A percentile compares a stretch with the other conserved stretches of the same genome.
These are phyloP conservation scores for Spilarctia lutea DNA, from an alignment of 2,888 invertebrate species.

Conservation along the genomic window DNA sequence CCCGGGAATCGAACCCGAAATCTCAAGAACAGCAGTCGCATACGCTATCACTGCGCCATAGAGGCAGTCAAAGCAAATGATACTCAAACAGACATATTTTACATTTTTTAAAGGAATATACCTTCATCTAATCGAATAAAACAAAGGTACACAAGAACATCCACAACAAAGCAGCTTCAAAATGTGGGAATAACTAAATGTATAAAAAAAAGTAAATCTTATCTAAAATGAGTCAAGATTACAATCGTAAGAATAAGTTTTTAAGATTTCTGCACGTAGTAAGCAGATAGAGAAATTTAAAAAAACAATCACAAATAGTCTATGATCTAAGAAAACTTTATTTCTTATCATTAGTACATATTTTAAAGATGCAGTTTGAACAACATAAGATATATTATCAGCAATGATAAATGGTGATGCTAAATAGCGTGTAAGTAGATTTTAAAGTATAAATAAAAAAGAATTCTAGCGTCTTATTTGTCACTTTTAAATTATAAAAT, in stretches of 20 bases:
- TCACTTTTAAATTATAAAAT: neutral
- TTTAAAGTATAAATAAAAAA: neutral
- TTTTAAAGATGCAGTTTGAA: neutral
- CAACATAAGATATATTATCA: neutral
- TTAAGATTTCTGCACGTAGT: neutral
- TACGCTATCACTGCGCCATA: too few species aligned
- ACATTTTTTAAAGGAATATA: too few species aligned
- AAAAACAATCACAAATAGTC: neutral
- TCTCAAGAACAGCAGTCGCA: too few species aligned
- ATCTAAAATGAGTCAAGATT: too few species aligned
- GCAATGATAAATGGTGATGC: neutral
- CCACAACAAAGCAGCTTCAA: too few species aligned
- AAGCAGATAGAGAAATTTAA: neutral
- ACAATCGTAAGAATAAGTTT: neutral
- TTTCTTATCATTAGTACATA: neutral
- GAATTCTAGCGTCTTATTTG: neutral
- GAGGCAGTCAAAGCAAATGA: too few species aligned
- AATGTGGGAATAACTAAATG: too few species aligned
- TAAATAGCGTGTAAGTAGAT: conserved; percentile 2
- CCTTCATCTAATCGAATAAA: too few species aligned
- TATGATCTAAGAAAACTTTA: neutral
- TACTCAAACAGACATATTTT: too few species aligned
- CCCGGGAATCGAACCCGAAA: too few species aligned
- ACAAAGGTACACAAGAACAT: too few species aligned
- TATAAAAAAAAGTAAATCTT: too few species aligned